phyloP scores from a whole-genome alignment of 2,888 invertebrate genomes.

The Noctua janthina region DNA sequence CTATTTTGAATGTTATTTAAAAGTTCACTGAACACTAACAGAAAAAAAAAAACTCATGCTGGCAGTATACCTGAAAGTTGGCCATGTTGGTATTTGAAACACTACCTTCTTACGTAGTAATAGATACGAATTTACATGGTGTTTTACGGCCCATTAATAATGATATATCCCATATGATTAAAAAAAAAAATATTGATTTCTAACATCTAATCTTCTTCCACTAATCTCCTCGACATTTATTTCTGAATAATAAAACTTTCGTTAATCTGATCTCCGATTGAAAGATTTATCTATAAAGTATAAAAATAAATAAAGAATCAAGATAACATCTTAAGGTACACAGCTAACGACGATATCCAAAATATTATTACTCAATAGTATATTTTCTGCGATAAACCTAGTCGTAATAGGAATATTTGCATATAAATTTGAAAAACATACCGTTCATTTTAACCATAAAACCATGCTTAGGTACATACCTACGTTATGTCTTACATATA shows the following conservation, averaged over 20 bases:
- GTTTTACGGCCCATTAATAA: neutral
- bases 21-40: neutral
- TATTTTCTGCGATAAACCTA: slow-evolving; percentile 71
- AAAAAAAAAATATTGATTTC: slow-evolving; percentile 31
- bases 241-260: slow-evolving; percentile 20
- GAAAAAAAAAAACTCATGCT: neutral
- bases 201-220: neutral
- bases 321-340: slow-evolving; percentile 68
- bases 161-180: neutral
- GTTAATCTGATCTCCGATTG: slow-evolving; percentile 47
- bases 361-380: slow-evolving; percentile 75
- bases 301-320: slow-evolving; percentile 70
- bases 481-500: slow-evolving; percentile 80
- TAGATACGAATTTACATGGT: neutral
- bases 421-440: slow-evolving; percentile 75
- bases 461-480: slow-evolving; percentile 75
- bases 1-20: neutral
- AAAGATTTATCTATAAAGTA: slow-evolving; percentile 34
- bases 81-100: neutral
- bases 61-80: neutral
- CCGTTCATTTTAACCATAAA: slow-evolving; percentile 82
- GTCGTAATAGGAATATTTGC: slow-evolving; percentile 74
- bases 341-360: slow-evolving; percentile 65
- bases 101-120: neutral
- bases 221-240: slow-evolving; percentile 5